Base-by-base conservation (phyloP, 30 jellyfish, hydroid and myxozoan species). In the Aurelia sp. region DNA sequence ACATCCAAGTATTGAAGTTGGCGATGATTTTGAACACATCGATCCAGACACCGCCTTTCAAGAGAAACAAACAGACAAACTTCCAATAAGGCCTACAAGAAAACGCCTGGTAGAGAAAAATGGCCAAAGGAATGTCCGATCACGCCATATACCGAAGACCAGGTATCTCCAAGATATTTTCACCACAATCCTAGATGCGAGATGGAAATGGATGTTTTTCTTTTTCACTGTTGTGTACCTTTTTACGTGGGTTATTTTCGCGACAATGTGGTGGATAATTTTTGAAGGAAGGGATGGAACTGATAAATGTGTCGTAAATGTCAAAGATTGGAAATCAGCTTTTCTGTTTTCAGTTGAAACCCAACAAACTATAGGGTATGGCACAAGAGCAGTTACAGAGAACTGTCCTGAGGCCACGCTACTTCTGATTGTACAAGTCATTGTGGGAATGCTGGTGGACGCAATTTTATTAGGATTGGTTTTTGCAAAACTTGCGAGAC, bases 321-420 rank as follows among this genome's bases (percentile, higher is more conserved):
- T 94, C 22, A 68, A 92, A 55, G 61, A 67, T 52, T 94, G 91
- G 88, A 73, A 90, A 4, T 73, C 92, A 40, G 97, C 99, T 11
- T 94, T 94, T 65, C 85, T 94, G 3, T 80, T 73, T 20, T 94
- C 99, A 5, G 47, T 94, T 18, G 99, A 94, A 69, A 94, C 99
- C 16, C 96, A 96, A 55, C 94, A 89, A 89, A 94, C 99, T 16
- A 94, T 94, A 53, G 99, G 99, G 0, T 94, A 94, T 85, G 99
- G 99, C 61, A 90, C 93, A 33, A 89, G 99, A 69, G 94, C 88
- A 48, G 48, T 94, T 12, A 84, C 90, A 4, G 53, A 76, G 15
- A 82, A 88, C 47, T 94, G 99, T 66, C 93, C 96, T 16, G 97
- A 94, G 65, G 96, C 97, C 19, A 67, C 94, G 0, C 44, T 94